These are phyloP conservation scores for Phalacrocorax brasilianus DNA, from an alignment of 2,113 vertebrate species.

Conservation along the genomic window DNA sequence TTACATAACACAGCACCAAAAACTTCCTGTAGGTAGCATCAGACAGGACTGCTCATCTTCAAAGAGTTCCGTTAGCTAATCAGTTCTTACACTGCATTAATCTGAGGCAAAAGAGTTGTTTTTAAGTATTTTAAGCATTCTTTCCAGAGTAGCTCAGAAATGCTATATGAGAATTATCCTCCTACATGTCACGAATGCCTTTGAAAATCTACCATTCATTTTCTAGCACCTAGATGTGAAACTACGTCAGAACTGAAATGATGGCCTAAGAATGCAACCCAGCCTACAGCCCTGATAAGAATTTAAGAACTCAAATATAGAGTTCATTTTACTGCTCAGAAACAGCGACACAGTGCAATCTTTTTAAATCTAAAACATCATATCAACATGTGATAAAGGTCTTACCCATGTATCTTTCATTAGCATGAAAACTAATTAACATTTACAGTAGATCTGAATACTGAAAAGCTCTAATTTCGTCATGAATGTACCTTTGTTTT, in stretches of 20 bases:
- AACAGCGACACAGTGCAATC: background rate
- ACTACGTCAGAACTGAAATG: background rate
- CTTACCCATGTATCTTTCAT: background rate
- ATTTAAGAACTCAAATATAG: background rate
- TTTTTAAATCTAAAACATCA: background rate
- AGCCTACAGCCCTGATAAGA: background rate
- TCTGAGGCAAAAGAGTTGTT: background rate
- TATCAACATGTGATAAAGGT: background rate
- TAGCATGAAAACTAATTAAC: background rate
- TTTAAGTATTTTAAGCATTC: background rate
- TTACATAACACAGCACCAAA: background rate
- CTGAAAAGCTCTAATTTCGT: background rate
- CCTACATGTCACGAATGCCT: background rate
- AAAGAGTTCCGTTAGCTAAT: background rate
- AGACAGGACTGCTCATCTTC: background rate
- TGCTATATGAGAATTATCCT: background rate
- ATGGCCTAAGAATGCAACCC: background rate
- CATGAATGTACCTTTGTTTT: conserved; percentile 79
- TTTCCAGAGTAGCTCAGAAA: background rate
- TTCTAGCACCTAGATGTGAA: background rate
- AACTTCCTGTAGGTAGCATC: background rate
- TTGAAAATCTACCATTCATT: background rate
- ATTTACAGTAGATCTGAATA: background rate
- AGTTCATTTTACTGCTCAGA: background rate
- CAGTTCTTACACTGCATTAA: background rate